Evolutionary conservation across 1,140 invertebrate genomes (phyloP).

Genomic region (Nephila pilipes): DNA sequence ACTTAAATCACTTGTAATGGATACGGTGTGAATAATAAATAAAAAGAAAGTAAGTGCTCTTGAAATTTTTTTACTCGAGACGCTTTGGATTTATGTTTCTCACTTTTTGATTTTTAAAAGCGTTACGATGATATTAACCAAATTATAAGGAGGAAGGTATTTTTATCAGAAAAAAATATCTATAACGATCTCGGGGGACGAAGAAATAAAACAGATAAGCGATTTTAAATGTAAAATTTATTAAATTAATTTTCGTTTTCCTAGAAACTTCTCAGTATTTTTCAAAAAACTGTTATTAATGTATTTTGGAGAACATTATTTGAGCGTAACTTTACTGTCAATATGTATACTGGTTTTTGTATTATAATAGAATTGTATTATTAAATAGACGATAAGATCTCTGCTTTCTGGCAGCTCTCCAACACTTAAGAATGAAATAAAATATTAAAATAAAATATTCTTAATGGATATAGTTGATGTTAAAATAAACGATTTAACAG

Average conservation of each 20-base stretch:
- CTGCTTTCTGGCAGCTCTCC: neutral
- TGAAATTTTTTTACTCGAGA: neutral
- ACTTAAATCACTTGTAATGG: neutral
- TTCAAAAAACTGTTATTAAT: neutral
- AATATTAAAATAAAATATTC: neutral
- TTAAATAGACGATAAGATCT: neutral
- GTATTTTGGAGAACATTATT: neutral
- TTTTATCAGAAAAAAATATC: neutral
- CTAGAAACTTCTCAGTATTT: neutral
- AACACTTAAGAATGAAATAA: neutral
- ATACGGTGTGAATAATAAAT: neutral
- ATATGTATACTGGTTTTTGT: neutral
- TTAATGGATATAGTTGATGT: no score
- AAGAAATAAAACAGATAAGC: neutral
- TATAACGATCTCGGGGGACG: neutral
- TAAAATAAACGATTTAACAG: no score
- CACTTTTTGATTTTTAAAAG: neutral
- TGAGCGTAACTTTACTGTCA: neutral
- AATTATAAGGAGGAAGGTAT: neutral
- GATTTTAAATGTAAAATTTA: conserved; percentile 14
- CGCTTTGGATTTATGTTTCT: neutral
- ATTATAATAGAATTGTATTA: neutral
- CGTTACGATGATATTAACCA: neutral
- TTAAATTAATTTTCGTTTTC: conserved; percentile 18
- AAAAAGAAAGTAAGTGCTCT: neutral